Percentiles rank a stretch among this genome's conserved stretches.
Conservation (phyloP, 1,140 invertebrate species). For the Tachypleus tridentatus region DNA sequence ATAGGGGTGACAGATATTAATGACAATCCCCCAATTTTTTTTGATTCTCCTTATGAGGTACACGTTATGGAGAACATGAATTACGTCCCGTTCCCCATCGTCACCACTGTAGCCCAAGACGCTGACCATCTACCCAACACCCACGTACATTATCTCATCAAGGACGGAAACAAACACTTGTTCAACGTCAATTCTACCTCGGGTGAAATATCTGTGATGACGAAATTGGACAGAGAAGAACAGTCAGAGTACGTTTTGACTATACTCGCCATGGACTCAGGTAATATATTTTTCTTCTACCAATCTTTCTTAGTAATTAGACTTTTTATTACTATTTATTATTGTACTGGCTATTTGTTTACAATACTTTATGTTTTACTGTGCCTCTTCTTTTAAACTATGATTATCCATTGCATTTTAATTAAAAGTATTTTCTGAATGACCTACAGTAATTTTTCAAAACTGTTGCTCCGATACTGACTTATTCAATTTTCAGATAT, state of each 20-base stretch:
- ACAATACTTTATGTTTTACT: no score
- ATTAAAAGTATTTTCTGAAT: no score
- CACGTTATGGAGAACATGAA: constrained; percentile 61
- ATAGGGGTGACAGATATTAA: constrained; percentile 76
- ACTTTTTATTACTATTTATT: no score
- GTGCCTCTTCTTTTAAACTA: no score
- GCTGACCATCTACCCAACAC: constrained; percentile 83
- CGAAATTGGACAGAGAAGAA: constrained; percentile 67
- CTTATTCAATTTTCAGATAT: no score
- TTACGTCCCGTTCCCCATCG: constrained; percentile 46
- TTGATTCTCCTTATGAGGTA: constrained; percentile 78
- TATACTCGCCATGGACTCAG: constrained; percentile 82
- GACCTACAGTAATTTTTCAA: no score
- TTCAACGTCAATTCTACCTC: constrained; percentile 71
- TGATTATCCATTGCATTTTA: no score
- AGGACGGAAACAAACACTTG: constrained; percentile 75
- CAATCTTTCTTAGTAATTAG: no score
- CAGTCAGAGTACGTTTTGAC: constrained; percentile 63
- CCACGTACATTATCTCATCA: constrained; percentile 77
- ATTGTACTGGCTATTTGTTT: no score
- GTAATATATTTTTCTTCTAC: constrained; percentile 1
- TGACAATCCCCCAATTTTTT: constrained; percentile 83
- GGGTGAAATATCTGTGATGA: constrained; percentile 67
- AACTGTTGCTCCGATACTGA: no score
- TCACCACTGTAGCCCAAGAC: constrained; percentile 67